Conservation (phyloP, 2,797 vertebrate genomes). For the Hoplostethus atlanticus region DNA sequence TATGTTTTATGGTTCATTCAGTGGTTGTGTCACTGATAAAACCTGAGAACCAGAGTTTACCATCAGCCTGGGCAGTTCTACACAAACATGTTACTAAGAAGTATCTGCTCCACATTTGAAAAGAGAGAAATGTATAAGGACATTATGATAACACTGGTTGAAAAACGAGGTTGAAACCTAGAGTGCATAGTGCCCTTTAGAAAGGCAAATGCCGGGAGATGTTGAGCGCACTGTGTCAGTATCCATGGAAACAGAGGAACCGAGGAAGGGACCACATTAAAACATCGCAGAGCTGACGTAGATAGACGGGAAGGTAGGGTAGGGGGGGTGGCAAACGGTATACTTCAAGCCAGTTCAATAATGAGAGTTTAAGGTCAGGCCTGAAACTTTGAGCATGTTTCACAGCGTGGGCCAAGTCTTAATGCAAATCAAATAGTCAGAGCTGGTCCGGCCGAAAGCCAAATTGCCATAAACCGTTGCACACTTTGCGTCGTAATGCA, state of each 20-base stretch:
- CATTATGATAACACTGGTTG: constrained; percentile 2
- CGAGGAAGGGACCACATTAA: constrained; percentile 76
- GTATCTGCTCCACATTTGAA: constrained; percentile 20
- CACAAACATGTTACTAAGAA: constrained; percentile 9
- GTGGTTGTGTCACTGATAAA: no score
- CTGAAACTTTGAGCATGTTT: constrained; percentile 45
- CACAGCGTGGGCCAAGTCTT: background rate
- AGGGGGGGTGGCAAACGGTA: constrained; percentile 33
- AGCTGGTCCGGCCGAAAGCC: constrained; percentile 5
- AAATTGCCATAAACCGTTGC: constrained; percentile 21
- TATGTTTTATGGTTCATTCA: constrained; percentile 53
- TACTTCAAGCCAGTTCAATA: constrained; percentile 48
- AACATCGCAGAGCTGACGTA: constrained; percentile 74
- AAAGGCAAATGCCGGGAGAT: constrained; percentile 83
- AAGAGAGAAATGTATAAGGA: constrained; percentile 21
- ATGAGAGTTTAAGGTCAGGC: constrained; percentile 56
- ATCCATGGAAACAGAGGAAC: constrained; percentile 87
- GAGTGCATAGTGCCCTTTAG: constrained; percentile 83
- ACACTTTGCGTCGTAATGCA: constrained; percentile 18
- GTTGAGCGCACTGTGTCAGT: constrained; percentile 83
- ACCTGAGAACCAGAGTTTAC: constrained; percentile 9
- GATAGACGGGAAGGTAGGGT: constrained; percentile 60
- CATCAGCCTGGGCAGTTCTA: constrained; percentile 45
- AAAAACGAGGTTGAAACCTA: constrained; percentile 71
- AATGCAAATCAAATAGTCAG: constrained; percentile 18